Percentiles rank a stretch among this genome's conserved stretches.
Conservation (phyloP, 37 sponge, comb jelly and placozoan species). For the Haliclona indistincta region DNA sequence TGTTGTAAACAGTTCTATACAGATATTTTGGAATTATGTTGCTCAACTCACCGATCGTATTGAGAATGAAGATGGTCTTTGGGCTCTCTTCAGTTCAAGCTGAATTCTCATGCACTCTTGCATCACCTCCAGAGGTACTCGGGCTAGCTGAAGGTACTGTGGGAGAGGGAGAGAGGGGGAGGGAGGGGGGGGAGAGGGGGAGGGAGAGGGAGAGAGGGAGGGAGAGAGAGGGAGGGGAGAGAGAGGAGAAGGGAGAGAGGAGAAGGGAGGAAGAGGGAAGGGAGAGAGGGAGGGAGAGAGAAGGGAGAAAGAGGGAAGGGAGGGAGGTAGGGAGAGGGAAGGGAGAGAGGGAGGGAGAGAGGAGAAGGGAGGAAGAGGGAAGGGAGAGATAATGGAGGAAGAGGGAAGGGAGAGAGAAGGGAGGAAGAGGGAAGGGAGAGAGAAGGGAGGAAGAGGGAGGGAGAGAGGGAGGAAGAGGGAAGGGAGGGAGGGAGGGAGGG, state of each 20-base stretch:
- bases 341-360: neutral
- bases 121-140: slow-evolving; percentile 84
- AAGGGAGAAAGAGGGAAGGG: neutral
- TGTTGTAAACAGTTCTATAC: no score
- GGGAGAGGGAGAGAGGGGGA: slow-evolving; percentile 1
- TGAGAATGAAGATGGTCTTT: slow-evolving; percentile 67
- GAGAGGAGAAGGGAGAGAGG: neutral
- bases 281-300: neutral
- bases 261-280: no score
- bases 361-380: neutral
- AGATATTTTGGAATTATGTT: no score
- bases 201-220: neutral
- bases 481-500: slow-evolving; percentile 14
- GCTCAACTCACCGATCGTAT: slow-evolving; percentile 51
- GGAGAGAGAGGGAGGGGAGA: neutral
- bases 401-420: slow-evolving; percentile 53
- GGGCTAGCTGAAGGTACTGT: slow-evolving; percentile 67
- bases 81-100: slow-evolving; percentile 38
- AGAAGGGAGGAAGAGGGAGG: no score
- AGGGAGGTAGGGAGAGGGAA: neutral
- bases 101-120: slow-evolving; percentile 80
- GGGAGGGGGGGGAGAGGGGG: neutral
- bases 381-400: no score
- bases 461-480: no score
- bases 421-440: no score